These are phyloP conservation scores for Ceuthmochares aereus DNA, from an alignment of 2,113 vertebrate genomes.

Conservation along the genomic window DNA sequence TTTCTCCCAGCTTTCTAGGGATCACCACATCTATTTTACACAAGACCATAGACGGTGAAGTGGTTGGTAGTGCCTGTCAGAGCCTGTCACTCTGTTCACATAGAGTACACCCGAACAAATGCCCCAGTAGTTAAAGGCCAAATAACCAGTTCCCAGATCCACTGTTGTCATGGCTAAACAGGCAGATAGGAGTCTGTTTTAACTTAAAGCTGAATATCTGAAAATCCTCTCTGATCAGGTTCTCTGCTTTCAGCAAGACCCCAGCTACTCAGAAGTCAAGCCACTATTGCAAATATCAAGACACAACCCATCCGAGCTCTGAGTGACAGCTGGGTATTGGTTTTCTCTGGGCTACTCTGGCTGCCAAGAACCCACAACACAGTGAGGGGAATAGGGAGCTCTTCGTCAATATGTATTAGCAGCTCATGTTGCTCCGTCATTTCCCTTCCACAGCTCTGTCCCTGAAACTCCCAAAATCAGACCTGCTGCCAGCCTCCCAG, in stretches of 20 bases:
- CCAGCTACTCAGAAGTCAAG: not conserved
- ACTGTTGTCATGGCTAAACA: rapidly evolving
- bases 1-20: not conserved
- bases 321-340: conserved; percentile 9
- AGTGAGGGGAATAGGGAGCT: not conserved
- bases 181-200: not conserved
- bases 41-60: not conserved
- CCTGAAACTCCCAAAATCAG: not conserved
- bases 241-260: not conserved
- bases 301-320: not conserved
- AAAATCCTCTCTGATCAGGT: not conserved
- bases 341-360: not conserved
- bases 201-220: not conserved
- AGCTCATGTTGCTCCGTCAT: not conserved
- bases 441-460: not conserved
- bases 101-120: not conserved
- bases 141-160: not conserved
- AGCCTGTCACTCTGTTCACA: rapidly evolving
- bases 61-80: not conserved
- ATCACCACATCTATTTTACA: not conserved
- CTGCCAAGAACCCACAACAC: not conserved
- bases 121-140: not conserved
- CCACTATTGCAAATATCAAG: not conserved
- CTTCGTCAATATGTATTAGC: not conserved
- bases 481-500: not conserved